phyloP scores from a whole-genome alignment of 2,113 vertebrate species.

The Malaclemys terrapin region DNA sequence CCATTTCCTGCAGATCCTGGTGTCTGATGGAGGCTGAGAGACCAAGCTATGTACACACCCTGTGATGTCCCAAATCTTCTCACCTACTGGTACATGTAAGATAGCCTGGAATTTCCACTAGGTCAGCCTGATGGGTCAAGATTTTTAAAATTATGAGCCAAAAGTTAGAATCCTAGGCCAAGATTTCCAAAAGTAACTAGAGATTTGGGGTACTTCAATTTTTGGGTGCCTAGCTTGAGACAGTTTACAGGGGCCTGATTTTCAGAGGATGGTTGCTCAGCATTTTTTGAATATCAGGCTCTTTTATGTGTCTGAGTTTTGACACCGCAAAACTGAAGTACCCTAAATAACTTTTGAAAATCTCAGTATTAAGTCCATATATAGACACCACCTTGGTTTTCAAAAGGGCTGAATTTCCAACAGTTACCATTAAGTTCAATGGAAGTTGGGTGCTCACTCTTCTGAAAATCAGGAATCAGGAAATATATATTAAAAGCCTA shows the following conservation, averaged over 20 bases:
- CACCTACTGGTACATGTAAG: not conserved
- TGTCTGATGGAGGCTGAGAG: not conserved
- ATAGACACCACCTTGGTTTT: not conserved
- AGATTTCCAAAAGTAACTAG: not conserved
- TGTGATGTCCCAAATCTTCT: not conserved
- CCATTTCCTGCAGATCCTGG: not conserved
- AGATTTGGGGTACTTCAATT: not conserved
- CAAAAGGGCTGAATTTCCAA: not conserved
- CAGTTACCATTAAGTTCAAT: not conserved
- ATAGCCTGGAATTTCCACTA: not conserved
- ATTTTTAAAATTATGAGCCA: not conserved
- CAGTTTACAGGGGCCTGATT: not conserved
- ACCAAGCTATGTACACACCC: not conserved
- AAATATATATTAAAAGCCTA: not conserved
- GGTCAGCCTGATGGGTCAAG: not conserved
- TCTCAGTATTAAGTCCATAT: not conserved
- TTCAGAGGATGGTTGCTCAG: not conserved
- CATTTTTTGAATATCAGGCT: not conserved
- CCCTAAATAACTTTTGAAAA: not conserved
- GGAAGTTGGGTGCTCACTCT: not conserved
- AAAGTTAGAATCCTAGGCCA: not conserved
- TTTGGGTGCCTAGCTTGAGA: not conserved
- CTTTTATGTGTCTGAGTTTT: not conserved
- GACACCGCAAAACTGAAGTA: not conserved
- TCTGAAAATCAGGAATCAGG: not conserved